phyloP scores from a whole-genome alignment of 2,888 invertebrate genomes.

The Pyrgus malvae region DNA sequence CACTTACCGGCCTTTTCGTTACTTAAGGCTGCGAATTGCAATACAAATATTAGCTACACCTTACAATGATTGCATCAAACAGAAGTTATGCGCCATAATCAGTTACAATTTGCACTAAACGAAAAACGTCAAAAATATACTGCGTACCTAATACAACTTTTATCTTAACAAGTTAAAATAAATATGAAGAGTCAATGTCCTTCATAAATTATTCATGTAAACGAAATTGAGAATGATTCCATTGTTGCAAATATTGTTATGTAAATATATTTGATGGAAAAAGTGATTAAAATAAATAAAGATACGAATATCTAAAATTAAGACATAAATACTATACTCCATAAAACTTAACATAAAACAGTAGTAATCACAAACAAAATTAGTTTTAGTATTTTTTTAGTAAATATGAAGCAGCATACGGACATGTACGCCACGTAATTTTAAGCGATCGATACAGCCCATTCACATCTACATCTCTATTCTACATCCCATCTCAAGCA shows the following conservation, averaged over 20 bases:
- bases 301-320: background rate
- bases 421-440: no score
- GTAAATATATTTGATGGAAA: background rate
- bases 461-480: no score
- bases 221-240: conserved; percentile 17
- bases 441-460: no score
- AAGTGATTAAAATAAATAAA: background rate
- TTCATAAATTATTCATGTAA: conserved; percentile 26
- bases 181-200: conserved; percentile 20
- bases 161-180: background rate
- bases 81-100: background rate
- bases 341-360: no score
- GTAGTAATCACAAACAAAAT: no score
- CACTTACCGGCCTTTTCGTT: conserved; percentile 44
- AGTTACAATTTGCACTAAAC: background rate
- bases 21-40: conserved; percentile 41
- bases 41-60: conserved; percentile 44
- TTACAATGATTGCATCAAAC: conserved; percentile 2
- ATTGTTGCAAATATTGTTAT: conserved; percentile 10
- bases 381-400: no score
- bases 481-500: no score
- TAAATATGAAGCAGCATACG: no score
- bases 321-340: no score
- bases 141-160: background rate
- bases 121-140: no score